A percentile compares a stretch with the other conserved stretches of the same genome.
Conservation (phyloP, 2,797 vertebrate species). For the Acanthopagrus latus region DNA sequence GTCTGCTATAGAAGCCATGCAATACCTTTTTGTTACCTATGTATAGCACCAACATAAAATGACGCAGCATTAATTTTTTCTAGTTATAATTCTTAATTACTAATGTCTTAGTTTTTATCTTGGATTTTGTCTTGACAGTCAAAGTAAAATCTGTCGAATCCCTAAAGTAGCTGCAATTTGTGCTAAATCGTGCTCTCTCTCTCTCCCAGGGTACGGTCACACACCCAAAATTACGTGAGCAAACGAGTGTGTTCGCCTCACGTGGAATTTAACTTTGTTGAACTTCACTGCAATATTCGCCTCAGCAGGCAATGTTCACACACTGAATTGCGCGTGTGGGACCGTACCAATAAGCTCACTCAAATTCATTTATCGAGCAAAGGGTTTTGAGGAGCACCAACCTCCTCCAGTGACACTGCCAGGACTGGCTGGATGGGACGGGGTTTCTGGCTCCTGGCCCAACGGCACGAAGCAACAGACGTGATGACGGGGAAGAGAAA, state of each 20-base stretch:
- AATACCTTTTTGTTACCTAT: not conserved
- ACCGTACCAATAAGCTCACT: not conserved
- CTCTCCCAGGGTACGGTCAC: not conserved
- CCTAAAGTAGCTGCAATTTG: not conserved
- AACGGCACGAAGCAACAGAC: not conserved
- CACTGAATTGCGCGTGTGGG: too few species aligned
- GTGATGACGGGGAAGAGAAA: not conserved
- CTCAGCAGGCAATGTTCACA: too few species aligned
- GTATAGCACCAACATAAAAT: not conserved
- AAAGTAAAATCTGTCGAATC: not conserved
- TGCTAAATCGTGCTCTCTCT: not conserved
- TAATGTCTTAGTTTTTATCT: not conserved
- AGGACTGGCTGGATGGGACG: conserved; percentile 31
- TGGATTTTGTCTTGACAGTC: not conserved
- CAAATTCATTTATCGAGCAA: conserved; percentile 1
- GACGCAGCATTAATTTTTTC: not conserved
- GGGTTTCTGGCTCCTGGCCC: not conserved
- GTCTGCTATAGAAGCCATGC: not conserved
- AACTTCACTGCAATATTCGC: too few species aligned
- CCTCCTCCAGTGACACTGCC: conserved; percentile 48
- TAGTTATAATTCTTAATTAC: not conserved
- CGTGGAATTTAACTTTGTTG: too few species aligned
- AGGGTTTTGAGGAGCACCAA: not conserved
- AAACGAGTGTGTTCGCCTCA: too few species aligned
- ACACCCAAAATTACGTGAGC: too few species aligned